Evolutionary conservation across 2,113 vertebrate species (phyloP), one percentile per base, ranked within the genome.

Genomic region (Oncorhynchus kisutch): DNA sequence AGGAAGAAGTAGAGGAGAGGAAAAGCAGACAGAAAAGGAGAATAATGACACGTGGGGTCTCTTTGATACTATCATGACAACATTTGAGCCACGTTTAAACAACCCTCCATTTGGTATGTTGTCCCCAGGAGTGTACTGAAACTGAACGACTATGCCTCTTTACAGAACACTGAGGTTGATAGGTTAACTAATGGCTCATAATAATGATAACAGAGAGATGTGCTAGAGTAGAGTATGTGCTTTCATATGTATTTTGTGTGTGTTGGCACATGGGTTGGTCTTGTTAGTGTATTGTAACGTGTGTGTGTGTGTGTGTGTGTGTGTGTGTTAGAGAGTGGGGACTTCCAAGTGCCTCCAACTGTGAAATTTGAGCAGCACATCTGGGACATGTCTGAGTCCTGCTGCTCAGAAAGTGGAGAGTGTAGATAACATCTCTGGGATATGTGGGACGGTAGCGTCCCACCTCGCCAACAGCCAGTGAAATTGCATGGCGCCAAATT

Each of bases 331-430:
- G 29, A 39, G 67, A 34, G 29, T 48, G 14, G 12, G 76, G 68
- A 59, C 14, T 66, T 79, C 71, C 88, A 88, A 90, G 72, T 88
- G 78, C 74, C 77, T 73, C 83, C 89, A 92, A 87, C 88, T 91
- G 91, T 87, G 88, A 83, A 88, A 88, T 76, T 69, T 75, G 80
- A 89, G 85, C 86, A 18, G 78, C 76, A 89, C 87, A 88, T 91
- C 84, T 89, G 91, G 88, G 89, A 88, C 81, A 76, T 86, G 80
- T 90, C 88, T 88, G 85, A 77, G 78, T 77, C 70, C 70, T 45
- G 70, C 79, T 77, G 76, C 78, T 85, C 69, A 78, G 78, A 65
- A 39, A 24, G 72, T 70, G 71, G 48, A 72, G 18, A 64, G n/a
- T 70, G 80, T 75, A 65, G 25, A 25, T 25, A 25, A 25, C 25